A percentile compares a stretch with the other conserved stretches of the same genome.
These are phyloP conservation scores for Parapsyche elsis DNA, from an alignment of 1,140 invertebrate genomes.

Conservation along the genomic window DNA sequence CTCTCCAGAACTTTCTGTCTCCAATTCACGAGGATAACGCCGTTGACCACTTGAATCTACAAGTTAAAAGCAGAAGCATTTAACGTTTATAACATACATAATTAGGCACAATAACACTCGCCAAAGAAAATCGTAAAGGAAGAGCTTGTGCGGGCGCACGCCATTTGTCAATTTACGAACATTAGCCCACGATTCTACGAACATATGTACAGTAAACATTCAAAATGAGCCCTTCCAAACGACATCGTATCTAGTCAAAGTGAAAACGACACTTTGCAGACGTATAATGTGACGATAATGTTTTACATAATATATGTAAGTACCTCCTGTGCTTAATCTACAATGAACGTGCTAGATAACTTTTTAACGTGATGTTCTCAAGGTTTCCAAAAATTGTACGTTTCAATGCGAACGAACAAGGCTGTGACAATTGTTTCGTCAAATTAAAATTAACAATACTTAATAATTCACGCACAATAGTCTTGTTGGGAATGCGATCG, in stretches of 20 bases:
- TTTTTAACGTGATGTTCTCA: background rate
- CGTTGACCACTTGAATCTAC: constrained; percentile 88
- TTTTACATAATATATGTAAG: background rate
- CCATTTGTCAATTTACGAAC: background rate
- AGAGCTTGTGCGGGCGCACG: constrained; percentile 7
- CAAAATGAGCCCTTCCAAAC: background rate
- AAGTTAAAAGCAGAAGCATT: constrained; percentile 28
- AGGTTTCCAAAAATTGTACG: background rate
- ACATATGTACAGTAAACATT: background rate
- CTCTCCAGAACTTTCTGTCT: constrained; percentile 83
- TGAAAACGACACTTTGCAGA: background rate
- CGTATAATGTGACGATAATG: no score
- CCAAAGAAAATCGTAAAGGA: background rate
- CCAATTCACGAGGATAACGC: constrained; percentile 87
- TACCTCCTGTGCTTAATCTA: background rate
- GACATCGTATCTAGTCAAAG: background rate
- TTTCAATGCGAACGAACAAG: no score
- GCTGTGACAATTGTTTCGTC: no score
- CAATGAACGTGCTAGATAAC: background rate
- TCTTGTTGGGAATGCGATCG: no score
- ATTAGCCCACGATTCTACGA: background rate
- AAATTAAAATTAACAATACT: no score
- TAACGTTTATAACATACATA: background rate
- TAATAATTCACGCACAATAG: no score
- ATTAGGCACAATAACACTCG: background rate